phyloP scores from a whole-genome alignment of 2,888 invertebrate species.

The Spisula subtruncata region DNA sequence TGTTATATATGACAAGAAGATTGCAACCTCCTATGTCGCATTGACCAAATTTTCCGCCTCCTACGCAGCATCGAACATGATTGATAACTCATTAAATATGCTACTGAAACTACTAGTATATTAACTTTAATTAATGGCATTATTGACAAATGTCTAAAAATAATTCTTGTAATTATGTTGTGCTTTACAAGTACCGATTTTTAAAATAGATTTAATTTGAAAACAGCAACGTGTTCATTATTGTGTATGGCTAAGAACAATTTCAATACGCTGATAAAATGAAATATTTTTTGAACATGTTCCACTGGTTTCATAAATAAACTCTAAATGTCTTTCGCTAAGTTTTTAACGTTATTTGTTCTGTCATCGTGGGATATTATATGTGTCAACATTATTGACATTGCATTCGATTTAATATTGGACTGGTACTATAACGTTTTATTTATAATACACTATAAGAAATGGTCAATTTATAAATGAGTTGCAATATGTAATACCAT shows the following conservation, averaged over 20 bases:
- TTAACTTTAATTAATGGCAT: background rate
- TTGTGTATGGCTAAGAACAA: background rate
- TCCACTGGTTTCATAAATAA: background rate
- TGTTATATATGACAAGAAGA: background rate
- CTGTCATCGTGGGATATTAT: no score
- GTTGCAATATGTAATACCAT: no score
- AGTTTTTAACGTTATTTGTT: no score
- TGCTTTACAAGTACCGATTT: background rate
- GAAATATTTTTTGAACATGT: background rate
- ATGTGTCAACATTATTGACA: no score
- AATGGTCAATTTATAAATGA: no score
- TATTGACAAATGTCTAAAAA: constrained; percentile 15
- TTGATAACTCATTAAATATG: background rate
- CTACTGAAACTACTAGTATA: background rate
- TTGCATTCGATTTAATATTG: background rate
- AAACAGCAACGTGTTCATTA: background rate
- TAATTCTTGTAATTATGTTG: constrained; percentile 7
- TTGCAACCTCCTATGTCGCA: background rate
- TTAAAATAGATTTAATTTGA: background rate
- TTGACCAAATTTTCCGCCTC: no score
- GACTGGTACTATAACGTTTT: background rate
- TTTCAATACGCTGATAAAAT: background rate
- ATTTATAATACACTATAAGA: no score
- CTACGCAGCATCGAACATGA: background rate
- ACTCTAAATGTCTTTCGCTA: no score